Evolutionary conservation across 2,113 vertebrate species (phyloP), one percentile per base, ranked within the genome.

Genomic region (Mus musculus): DNA sequence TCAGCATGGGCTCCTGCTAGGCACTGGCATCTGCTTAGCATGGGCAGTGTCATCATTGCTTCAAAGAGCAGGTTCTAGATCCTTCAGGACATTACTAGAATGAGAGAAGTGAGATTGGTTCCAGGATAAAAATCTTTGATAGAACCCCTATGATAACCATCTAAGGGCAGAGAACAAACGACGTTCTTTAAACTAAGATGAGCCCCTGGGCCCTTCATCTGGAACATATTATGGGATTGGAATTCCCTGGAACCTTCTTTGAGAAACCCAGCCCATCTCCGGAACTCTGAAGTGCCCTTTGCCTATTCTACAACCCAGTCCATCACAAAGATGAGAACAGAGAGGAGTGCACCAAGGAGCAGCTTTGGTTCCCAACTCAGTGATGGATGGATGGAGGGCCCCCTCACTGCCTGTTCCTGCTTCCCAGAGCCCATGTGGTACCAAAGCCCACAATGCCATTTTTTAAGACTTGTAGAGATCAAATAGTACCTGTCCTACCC

Each of bases 11-110:
- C 5, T 5, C 17, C 59, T 59, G 59, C 54, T 59, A 19, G 2
- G 59, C 17, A 4, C 10, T 7, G 20, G 63, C 24, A 9, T 9
- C 63, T 65, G 63, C 63, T 65, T 26, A 65, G 28, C 10, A 26
- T 16, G 12, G 22, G 49, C 30, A 19, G 14, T n/a, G 33, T 13
- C n/a, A 71, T 67, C 46, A 24, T 2, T 69, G 63, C 52, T 87
- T 87, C 63, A 11, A 52, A n/a, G 67, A 49, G 39, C 65, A 87
- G 42, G 30, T 71, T 87, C 85, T 67, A 49, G 42, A 71, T 49
- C 76, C 49, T 19, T 0, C 0, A 30, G 39, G 33, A 10, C 1
- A 26, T 2, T 30, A 0, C 0, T 1, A 10, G 63, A 26, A 52
- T 12, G 49, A 4, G 5, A 49, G 61, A 7, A 8, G 49, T 16